Conservation (phyloP, 2,888 invertebrate genomes). For the Thysanoteuthis rhombus region DNA sequence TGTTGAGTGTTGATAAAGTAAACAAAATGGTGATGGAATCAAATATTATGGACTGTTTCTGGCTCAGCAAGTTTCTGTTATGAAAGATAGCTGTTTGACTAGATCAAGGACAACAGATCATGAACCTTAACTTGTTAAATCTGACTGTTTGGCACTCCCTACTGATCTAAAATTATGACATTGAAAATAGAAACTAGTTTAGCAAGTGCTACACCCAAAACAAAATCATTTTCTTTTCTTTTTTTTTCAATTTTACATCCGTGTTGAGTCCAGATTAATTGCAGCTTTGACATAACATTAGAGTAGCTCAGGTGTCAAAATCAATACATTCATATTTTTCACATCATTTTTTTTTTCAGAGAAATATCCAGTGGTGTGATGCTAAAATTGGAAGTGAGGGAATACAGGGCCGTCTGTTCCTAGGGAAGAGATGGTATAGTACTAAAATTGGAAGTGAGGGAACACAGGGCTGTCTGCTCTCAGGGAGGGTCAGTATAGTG, state of each 20-base stretch:
- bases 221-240: neutral
- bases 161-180: neutral
- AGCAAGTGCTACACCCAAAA: neutral
- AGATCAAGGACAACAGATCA: neutral
- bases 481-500: too few species aligned
- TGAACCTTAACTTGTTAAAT: neutral
- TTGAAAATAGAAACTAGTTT: neutral
- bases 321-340: too few species aligned
- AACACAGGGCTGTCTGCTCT: too few species aligned
- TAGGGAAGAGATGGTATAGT: too few species aligned
- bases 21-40: neutral
- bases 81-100: neutral
- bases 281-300: too few species aligned
- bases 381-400: too few species aligned
- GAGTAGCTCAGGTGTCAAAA: too few species aligned
- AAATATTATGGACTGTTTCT: neutral
- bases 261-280: too few species aligned
- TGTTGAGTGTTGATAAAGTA: neutral
- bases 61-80: neutral
- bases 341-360: too few species aligned
- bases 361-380: too few species aligned
- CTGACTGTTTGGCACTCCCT: neutral
- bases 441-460: too few species aligned
- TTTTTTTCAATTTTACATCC: neutral
- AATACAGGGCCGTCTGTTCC: too few species aligned